Evolutionary conservation across 2,888 invertebrate species (phyloP).

Genomic region (Lasioglossum zephyrum): DNA sequence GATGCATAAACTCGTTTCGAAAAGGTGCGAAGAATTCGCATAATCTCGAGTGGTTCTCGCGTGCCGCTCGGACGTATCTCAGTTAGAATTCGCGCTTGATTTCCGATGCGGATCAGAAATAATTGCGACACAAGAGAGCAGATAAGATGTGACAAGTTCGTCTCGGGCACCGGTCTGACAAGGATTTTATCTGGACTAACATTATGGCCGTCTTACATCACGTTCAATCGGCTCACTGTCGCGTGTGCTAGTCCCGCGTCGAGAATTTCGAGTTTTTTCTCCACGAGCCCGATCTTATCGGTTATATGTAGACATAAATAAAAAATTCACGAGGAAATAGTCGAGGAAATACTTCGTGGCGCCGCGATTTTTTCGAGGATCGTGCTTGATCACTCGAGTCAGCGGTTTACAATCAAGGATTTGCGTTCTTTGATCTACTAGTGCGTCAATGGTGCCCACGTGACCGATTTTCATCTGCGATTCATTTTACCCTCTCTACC

Average conservation of each 20-base stretch:
- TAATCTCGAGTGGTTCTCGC: background rate
- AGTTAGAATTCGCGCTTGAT: conserved; percentile 12
- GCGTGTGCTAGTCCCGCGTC: conserved; percentile 26
- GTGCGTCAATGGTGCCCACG: conserved; percentile 4
- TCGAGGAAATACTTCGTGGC: background rate
- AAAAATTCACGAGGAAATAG: background rate
- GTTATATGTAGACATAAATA: background rate
- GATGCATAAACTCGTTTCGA: background rate
- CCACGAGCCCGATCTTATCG: conserved; percentile 36
- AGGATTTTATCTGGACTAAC: conserved; percentile 61
- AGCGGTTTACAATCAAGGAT: conserved; percentile 15
- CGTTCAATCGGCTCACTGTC: conserved; percentile 24
- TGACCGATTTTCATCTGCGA: background rate
- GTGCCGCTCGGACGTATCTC: conserved; percentile 23
- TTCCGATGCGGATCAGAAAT: conserved; percentile 56
- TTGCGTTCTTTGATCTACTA: background rate
- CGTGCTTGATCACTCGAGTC: background rate
- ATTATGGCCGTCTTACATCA: conserved; percentile 63
- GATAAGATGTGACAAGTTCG: conserved; percentile 61
- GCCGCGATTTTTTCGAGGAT: conserved; percentile 11
- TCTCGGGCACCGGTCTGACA: conserved; percentile 26
- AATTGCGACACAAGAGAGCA: conserved; percentile 57
- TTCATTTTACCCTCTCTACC: background rate
- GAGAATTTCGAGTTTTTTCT: conserved; percentile 49
- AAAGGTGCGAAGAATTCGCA: background rate